Conservation (phyloP, 1,140 invertebrate genomes). For the Ooceraea biroi region DNA sequence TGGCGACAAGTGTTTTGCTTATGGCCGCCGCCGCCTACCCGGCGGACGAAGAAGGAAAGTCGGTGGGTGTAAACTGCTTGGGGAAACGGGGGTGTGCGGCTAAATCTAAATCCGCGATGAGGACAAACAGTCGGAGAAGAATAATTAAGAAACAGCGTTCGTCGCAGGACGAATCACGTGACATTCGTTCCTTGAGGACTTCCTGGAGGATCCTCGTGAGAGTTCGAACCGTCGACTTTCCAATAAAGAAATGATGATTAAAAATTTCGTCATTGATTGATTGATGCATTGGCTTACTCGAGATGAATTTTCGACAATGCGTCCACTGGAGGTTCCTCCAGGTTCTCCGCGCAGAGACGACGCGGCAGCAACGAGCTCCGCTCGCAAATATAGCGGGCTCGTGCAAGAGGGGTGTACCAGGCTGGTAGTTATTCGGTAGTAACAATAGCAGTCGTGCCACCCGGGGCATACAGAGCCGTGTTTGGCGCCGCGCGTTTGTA, state of each 20-base stretch:
- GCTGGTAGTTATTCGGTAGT: conserved; percentile 81
- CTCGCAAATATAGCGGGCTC: conserved; percentile 77
- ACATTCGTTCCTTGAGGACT: neutral
- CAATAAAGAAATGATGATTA: too few relatives aligned
- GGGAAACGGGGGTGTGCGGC: conserved; percentile 67
- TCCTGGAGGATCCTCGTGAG: neutral
- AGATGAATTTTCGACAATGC: conserved; percentile 45
- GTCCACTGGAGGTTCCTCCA: conserved; percentile 34
- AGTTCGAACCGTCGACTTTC: too few relatives aligned
- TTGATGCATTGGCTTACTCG: neutral
- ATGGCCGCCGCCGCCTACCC: conserved; percentile 74
- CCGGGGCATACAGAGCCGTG: conserved; percentile 79
- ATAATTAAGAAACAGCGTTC: conserved; percentile 73
- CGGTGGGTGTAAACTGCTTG: conserved; percentile 34
- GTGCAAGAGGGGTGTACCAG: conserved; percentile 64
- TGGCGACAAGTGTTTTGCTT: conserved; percentile 83
- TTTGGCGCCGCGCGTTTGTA: conserved; percentile 82
- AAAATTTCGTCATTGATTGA: too few relatives aligned
- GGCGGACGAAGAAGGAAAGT: conserved; percentile 48
- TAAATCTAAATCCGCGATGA: too few relatives aligned
- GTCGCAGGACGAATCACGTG: conserved; percentile 1
- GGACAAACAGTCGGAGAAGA: neutral
- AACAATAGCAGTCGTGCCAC: conserved; percentile 85
- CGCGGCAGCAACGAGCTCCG: conserved; percentile 61
- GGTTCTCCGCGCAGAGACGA: neutral